Evolutionary conservation across 2,888 invertebrate species (phyloP), one percentile per base, ranked within the genome.

Genomic region (Habroteleia sp.): DNA sequence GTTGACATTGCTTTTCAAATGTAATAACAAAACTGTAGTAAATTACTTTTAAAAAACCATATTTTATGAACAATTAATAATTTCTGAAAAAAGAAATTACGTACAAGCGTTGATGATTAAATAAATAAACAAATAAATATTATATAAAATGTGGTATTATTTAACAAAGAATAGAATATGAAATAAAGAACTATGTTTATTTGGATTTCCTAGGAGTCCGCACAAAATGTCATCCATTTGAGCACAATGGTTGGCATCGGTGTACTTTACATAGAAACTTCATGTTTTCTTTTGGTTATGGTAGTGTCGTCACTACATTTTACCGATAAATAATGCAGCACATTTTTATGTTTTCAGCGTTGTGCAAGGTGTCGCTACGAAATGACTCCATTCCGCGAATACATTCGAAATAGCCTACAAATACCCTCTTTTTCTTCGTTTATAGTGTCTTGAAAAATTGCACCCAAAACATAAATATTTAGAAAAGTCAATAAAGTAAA

Each of bases 241-340:
- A 48, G 8, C 31, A 20, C 20, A 48, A 48, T 33, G 13, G 31
- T 5, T 7, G 7, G 6, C 11, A 16, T 27, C 31, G 8, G 2
- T 0, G 35, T 16, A n/a, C 23, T 48, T 33, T 33, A 7, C 33
- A 20, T 20, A 11, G 23, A 23, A 41, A 11, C 11, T 20, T 2
- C 8, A 39, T 39, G 17, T 39, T 37, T 17, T 35, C 50, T 63
- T 42, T 50, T 50, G 50, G 50, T 50, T 50, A 63, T 42, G 3
- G 37, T 17, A 25, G 29, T 31, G 39, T 48, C 39, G 31, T 63
- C 63, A 23, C 50, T 50, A 25, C 41, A 63, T 33, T 62, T 52
- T 37, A 10, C 8, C 39, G 16, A 50, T 50, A 50, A 50, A 50
- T 63, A 42, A 63, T 63, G 42, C 46, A 50, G 63, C n/a, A n/a